Evolutionary conservation across 2,797 vertebrate species (phyloP), one percentile per base, ranked within the genome.

Genomic region (Eleutherodactylus coqui): DNA sequence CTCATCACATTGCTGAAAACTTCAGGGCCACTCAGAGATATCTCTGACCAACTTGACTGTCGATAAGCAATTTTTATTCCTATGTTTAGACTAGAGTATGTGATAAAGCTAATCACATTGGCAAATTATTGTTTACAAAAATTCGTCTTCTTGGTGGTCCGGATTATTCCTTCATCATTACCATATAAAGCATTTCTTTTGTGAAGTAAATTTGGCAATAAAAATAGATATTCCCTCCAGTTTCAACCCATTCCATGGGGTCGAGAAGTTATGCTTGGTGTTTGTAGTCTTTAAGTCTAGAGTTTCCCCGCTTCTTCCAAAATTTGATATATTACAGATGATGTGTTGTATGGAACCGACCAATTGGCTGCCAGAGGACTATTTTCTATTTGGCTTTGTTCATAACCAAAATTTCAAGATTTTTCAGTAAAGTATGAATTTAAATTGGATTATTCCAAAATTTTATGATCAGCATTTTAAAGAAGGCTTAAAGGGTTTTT

Each of bases 261-360:
- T 78, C 41, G 47, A 24, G 45, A 58, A 72, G 32, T 51, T 58
- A 10, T 70, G 34, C 69, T 79, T 79, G 36, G 73, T 55, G 75
- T 67, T 70, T 69, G 58, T 53, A 77, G 43, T 53, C 73, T 64
- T 78, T 43, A 69, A 38, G 9, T 67, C 60, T 55, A 82, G 47
- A 58, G 79, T 86, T 86, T 86, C 72, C 77, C 41, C 21, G 19
- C 47, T 77, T 75, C 60, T 55, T 86, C 79, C 85, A 86, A 77
- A 58, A 82, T 86, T 64, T 76, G 69, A 75, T 86, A 77, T 69
- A 64, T 76, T 76, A 77, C 79, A 86, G 58, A 76, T 82, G 85
- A 82, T 78, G 62, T 78, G 60, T 41, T 73, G 27, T 72, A 53
- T 41, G 43, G 58, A 78, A 32, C 55, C 60, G 16, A 83, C 69